phyloP scores from a whole-genome alignment of 2,113 vertebrate genomes.

The Gadus macrocephalus region DNA sequence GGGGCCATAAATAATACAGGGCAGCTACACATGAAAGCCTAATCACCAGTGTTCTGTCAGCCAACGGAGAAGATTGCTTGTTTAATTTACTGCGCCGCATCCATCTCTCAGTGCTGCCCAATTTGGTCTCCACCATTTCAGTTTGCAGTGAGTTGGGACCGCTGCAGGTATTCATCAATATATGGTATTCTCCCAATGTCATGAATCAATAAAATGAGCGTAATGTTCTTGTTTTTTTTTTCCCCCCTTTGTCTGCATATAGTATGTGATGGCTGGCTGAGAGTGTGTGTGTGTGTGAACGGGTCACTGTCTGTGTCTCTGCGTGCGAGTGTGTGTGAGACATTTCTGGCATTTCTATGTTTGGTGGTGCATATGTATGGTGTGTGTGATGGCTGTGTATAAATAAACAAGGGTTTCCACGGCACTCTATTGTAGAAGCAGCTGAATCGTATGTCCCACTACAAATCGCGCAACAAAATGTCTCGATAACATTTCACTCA shows the following conservation, averaged over 20 bases:
- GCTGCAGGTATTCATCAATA: slow-evolving; percentile 66
- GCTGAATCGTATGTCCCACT: no score
- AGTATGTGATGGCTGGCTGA: slow-evolving; percentile 4
- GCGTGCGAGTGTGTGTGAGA: slow-evolving; percentile 14
- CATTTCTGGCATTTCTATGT: not conserved
- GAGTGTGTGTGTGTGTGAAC: slow-evolving; percentile 1
- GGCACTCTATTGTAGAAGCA: not conserved
- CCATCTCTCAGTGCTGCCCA: slow-evolving; percentile 72
- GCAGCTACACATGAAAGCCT: slow-evolving; percentile 66
- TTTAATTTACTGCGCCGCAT: slow-evolving; percentile 75
- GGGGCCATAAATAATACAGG: slow-evolving; percentile 71
- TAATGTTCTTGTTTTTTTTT: slow-evolving; percentile 24
- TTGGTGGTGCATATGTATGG: not conserved
- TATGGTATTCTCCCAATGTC: slow-evolving; percentile 46
- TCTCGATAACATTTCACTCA: no score
- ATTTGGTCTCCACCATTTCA: slow-evolving; percentile 66
- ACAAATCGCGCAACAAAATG: no score
- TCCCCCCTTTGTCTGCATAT: slow-evolving; percentile 1
- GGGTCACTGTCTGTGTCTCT: not conserved
- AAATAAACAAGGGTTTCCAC: not conserved
- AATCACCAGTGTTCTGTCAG: slow-evolving; percentile 73
- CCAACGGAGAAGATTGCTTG: slow-evolving; percentile 69
- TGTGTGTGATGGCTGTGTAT: not conserved
- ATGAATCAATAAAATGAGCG: slow-evolving; percentile 53
- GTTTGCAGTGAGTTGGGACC: slow-evolving; percentile 31